Evolutionary conservation across 2,888 invertebrate genomes (phyloP), one percentile per base, ranked within the genome.

Genomic region (Pyralis farinalis): DNA sequence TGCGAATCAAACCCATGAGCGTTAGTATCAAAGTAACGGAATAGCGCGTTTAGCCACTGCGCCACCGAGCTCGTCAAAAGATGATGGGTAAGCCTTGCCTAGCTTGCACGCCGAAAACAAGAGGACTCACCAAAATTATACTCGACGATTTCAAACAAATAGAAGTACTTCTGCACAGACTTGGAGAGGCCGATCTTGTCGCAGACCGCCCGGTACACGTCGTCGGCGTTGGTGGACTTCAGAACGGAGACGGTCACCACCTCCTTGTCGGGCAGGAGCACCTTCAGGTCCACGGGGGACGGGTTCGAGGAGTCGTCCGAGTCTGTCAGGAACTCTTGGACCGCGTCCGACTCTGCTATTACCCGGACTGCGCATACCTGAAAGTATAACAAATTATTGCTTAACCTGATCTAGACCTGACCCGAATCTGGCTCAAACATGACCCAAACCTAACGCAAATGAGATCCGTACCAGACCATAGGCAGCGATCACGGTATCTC

Each of bases 301-400:
- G 93, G 92, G 58, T 93, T 93, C 11, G 93, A 91, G 45, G 95
- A 95, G 68, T 96, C 96, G 54, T 97, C 97, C 1, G 95, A 92
- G 64, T 98, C 97, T 3, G 98, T 97, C 9, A 99, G 92, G 87
- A 99, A 99, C 77, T 98, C 98, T 83, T 99, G 99, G 80, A 99
- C 97, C 1, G 97, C 93, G 70, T 98, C 98, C 62, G 96, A 96
- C 73, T 99, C 99, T 0, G 98, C 99, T 66, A 99, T 98, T 21
- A 99, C 98, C 28, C 98, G 92, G 9, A 99, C 97, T 5, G 99
- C 98, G 87, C 99, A 99, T 0, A 99, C 96, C 83, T 90, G 57
- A 10, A 6, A 40, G 32, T 29, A 16, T 16, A n/a, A n/a, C n/a
- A n/a, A n/a, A n/a, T n/a, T n/a, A n/a, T n/a, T n/a, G n/a, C n/a